Evolutionary conservation across 2,888 invertebrate genomes (phyloP).

Genomic region (Brachylomia viminalis): DNA sequence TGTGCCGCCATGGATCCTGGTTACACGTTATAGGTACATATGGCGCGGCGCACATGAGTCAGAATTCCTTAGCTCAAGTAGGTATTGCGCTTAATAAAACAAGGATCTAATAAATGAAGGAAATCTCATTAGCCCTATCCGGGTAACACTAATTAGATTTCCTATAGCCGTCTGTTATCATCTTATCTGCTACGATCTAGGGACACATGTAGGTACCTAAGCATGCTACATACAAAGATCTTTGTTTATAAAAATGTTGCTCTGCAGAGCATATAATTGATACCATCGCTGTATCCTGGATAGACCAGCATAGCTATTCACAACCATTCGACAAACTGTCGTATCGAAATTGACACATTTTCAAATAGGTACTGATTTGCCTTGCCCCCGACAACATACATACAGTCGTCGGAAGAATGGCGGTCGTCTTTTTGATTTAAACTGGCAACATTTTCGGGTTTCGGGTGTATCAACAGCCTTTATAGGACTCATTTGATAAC

Average conservation of each 20-base stretch:
- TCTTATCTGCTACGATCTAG: conserved; percentile 3
- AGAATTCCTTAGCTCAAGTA: conserved; percentile 30
- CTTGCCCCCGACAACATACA: no score
- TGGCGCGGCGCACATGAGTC: conserved; percentile 25
- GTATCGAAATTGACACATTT: no score
- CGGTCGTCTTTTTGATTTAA: no score
- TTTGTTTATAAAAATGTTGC: conserved; percentile 8
- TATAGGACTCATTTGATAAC: no score
- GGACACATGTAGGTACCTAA: neutral
- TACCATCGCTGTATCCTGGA: neutral
- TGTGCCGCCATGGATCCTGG: conserved; percentile 28
- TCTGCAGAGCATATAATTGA: neutral
- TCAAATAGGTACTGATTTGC: no score
- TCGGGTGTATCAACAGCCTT: no score
- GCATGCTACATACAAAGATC: neutral
- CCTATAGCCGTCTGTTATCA: conserved; percentile 19
- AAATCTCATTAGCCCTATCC: conserved; percentile 46
- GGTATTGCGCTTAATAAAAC: conserved; percentile 19
- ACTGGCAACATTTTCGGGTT: no score
- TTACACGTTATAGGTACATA: conserved; percentile 48
- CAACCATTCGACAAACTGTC: no score
- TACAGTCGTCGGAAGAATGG: no score
- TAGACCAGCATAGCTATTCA: no score
- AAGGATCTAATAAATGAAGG: conserved; percentile 43
- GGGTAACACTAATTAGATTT: conserved; percentile 53